Evolutionary conservation across 2,113 vertebrate genomes (phyloP).

Genomic region (Hemichromis elongatus): DNA sequence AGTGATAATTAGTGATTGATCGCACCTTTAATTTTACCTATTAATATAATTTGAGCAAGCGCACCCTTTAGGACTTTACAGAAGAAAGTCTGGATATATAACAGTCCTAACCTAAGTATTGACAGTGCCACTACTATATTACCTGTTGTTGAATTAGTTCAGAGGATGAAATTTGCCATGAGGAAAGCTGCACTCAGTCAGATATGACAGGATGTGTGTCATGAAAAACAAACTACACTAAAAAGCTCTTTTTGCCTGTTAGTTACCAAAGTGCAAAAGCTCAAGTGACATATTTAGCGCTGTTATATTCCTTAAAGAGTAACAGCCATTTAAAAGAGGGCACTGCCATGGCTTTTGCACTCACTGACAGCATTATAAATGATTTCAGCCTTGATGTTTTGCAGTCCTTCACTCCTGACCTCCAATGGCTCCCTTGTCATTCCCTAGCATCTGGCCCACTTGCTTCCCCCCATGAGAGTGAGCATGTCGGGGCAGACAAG

Average conservation of each 20-base stretch:
- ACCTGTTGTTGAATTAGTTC: neutral
- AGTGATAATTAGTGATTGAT: neutral
- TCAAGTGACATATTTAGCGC: neutral
- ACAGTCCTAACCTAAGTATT: neutral
- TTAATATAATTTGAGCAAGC: neutral
- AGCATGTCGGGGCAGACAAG: constrained; percentile 41
- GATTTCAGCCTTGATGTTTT: neutral
- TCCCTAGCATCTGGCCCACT: constrained; percentile 34
- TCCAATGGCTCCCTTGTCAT: constrained; percentile 1
- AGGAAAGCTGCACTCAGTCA: neutral
- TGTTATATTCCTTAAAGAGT: neutral
- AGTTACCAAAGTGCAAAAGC: neutral
- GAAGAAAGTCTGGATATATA: neutral
- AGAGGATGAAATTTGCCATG: neutral
- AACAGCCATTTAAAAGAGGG: neutral
- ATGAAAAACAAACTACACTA: neutral
- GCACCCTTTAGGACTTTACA: neutral
- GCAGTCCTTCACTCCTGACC: constrained; percentile 37
- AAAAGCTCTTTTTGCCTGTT: neutral
- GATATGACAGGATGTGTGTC: neutral
- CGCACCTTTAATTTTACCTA: neutral
- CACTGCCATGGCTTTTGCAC: neutral
- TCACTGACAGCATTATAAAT: constrained; percentile 19
- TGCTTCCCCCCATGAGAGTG: neutral
- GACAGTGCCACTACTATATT: neutral